Percentiles rank a stretch among this genome's conserved stretches.
These are phyloP conservation scores for Hormaphis cornu DNA, from an alignment of 1,140 invertebrate genomes.

Conservation along the genomic window DNA sequence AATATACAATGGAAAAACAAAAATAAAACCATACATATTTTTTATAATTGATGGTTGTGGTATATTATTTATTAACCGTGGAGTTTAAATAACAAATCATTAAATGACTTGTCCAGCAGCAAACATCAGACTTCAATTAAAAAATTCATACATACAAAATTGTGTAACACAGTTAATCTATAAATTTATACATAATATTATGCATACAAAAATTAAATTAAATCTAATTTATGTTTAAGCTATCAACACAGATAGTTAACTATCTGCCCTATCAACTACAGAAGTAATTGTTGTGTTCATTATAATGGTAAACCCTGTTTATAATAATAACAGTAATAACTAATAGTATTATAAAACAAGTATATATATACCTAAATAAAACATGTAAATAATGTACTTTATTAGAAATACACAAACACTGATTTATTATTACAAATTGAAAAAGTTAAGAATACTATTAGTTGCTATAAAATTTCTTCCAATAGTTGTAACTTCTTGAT, in stretches of 20 bases:
- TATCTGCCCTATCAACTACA: too few relatives aligned
- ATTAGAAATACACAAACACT: neutral
- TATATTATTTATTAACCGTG: neutral
- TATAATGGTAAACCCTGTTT: neutral
- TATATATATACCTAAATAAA: neutral
- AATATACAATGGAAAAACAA: too few relatives aligned
- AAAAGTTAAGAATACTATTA: neutral
- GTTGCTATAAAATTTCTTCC: constrained; percentile 11
- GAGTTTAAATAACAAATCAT: neutral
- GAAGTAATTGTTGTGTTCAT: neutral
- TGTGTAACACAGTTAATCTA: neutral
- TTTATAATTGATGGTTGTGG: too few relatives aligned
- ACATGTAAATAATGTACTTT: neutral
- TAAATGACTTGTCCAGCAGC: neutral
- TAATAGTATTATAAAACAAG: neutral
- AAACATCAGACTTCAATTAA: neutral
- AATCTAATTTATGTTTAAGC: neutral
- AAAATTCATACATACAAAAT: neutral
- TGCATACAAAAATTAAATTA: neutral
- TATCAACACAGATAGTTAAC: too few relatives aligned
- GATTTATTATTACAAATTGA: neutral
- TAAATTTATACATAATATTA: neutral
- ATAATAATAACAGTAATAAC: too few relatives aligned
- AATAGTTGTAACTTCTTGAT: constrained; percentile 11
- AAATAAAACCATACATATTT: too few relatives aligned